Conservation (phyloP, 2,888 invertebrate species). For the Ophion slaviceki region DNA sequence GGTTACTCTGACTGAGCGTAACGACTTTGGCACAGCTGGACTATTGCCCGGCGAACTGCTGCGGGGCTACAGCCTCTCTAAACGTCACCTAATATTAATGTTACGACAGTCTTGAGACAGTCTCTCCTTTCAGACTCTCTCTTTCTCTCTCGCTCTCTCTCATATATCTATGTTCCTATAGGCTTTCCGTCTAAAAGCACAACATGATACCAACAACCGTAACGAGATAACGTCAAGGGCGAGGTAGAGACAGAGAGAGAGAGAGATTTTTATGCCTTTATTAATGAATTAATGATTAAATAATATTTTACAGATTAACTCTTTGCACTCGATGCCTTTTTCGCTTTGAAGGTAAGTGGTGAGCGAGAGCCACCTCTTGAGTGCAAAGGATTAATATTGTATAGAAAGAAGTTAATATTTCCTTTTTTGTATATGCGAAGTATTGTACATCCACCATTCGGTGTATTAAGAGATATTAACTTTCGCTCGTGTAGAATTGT, state of each 20-base stretch:
- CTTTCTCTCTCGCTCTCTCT: no score
- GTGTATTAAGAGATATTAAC: not conserved
- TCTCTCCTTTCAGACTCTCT: not conserved
- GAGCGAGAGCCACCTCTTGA: no score
- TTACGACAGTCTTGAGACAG: slow-evolving; percentile 35
- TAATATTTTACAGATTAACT: no score
- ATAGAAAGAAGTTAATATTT: not conserved
- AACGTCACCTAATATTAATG: slow-evolving; percentile 54
- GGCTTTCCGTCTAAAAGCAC: not conserved
- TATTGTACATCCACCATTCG: no score
- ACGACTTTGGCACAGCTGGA: slow-evolving; percentile 56
- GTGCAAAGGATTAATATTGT: no score
- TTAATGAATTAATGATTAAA: no score
- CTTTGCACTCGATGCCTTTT: no score
- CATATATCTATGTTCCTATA: slow-evolving; percentile 17
- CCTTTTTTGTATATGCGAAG: not conserved
- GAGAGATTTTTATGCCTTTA: no score
- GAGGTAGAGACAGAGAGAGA: not conserved
- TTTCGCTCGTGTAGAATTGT: not conserved
- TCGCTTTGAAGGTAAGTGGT: no score
- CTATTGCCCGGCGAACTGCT: slow-evolving; percentile 1
- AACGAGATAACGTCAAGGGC: not conserved
- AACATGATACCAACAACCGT: slow-evolving; percentile 15
- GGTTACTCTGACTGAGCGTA: slow-evolving; percentile 23
- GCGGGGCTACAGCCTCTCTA: slow-evolving; percentile 11